Percentiles rank a stretch among this genome's conserved stretches.
phyloP scores from a whole-genome alignment of 53 echinoderm and acorn worm species.

The Stichopus horrens region DNA sequence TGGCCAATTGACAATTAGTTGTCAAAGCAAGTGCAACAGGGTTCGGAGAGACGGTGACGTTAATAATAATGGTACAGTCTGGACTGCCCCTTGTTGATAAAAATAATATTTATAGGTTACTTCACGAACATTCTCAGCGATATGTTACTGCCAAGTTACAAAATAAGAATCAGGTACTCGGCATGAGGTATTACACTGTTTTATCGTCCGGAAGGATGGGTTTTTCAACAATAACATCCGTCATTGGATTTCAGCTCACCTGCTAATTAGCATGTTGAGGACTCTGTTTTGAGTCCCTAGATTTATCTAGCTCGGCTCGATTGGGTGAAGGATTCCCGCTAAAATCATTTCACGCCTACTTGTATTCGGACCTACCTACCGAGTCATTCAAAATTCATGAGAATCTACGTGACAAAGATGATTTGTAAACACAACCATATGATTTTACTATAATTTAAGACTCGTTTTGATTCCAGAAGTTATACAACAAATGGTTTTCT shows the following conservation, averaged over 20 bases:
- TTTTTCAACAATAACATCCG: not conserved
- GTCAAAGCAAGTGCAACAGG: constrained; percentile 76
- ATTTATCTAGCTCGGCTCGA: constrained; percentile 1
- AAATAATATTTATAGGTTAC: constrained; percentile 3
- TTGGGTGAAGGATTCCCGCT: constrained; percentile 41
- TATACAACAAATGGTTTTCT: too few relatives aligned
- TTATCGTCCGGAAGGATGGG: too few relatives aligned
- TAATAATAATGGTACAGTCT: constrained; percentile 25
- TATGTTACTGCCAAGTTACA: not conserved
- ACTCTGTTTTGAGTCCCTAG: constrained; percentile 10
- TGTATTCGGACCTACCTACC: constrained; percentile 10
- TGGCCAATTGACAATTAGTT: constrained; percentile 70
- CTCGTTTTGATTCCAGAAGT: not conserved
- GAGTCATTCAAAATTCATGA: constrained; percentile 44
- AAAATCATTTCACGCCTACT: constrained; percentile 38
- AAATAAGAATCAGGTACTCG: not conserved
- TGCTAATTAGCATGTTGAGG: constrained; percentile 46
- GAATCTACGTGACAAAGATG: not conserved
- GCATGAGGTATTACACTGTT: too few relatives aligned
- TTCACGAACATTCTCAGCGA: not conserved
- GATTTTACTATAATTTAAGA: constrained; percentile 25
- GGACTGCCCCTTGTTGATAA: not conserved
- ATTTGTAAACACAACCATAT: constrained; percentile 45
- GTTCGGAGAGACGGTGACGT: not conserved
- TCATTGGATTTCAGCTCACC: constrained; percentile 7